Evolutionary conservation across 2,888 invertebrate genomes (phyloP).

Genomic region (Herminia tarsipennalis): DNA sequence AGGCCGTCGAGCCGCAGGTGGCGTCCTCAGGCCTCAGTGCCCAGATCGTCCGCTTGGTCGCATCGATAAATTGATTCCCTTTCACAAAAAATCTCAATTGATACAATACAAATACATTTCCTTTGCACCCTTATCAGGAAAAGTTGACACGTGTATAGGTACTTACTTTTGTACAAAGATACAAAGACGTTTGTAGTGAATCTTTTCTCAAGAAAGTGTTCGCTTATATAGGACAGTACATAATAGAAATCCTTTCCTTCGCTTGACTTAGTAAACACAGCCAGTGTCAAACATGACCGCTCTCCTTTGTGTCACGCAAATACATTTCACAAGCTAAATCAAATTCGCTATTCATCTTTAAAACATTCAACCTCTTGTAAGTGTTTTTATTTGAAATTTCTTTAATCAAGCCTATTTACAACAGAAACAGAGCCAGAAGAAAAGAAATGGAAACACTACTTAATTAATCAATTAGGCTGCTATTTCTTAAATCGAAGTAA

Average conservation of each 20-base stretch:
- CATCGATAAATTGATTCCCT: too few relatives aligned
- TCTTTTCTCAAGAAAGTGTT: conserved; percentile 2
- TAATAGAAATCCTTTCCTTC: conserved; percentile 1
- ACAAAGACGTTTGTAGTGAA: conserved; percentile 9
- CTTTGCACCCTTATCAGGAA: not conserved
- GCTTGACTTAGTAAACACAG: conserved; percentile 2
- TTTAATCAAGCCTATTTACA: too few relatives aligned
- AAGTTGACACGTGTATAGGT: not conserved
- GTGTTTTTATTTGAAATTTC: too few relatives aligned
- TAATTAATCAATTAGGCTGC: too few relatives aligned
- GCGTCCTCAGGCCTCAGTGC: too few relatives aligned
- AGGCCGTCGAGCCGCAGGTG: too few relatives aligned
- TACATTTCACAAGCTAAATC: not conserved
- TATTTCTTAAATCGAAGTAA: too few relatives aligned
- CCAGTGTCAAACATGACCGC: not conserved
- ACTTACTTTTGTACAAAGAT: conserved; percentile 1
- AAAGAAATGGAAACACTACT: not conserved
- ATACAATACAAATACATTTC: not conserved
- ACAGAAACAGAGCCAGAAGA: too few relatives aligned
- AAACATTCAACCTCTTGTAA: too few relatives aligned
- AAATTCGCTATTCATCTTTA: too few relatives aligned
- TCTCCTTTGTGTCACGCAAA: not conserved
- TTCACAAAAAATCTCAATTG: not conserved
- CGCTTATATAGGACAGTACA: not conserved
- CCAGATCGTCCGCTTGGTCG: too few relatives aligned